Percentiles rank a stretch among this genome's conserved stretches.
Conservation (phyloP, 2,888 invertebrate species). For the Acronicta psi region DNA sequence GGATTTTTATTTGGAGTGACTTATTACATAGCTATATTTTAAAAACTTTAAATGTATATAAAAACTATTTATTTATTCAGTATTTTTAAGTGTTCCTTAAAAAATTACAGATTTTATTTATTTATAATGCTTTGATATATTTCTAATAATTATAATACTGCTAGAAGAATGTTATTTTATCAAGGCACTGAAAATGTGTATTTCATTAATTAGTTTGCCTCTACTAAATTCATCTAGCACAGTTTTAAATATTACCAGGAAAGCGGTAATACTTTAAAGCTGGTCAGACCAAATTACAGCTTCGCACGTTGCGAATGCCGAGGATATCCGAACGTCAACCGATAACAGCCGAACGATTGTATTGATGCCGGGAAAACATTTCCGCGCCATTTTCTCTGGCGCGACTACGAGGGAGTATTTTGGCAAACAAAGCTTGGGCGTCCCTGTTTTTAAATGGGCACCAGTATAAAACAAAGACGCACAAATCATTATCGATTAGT, state of each 20-base stretch:
- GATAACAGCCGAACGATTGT: constrained; percentile 71
- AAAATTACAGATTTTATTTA: too few relatives aligned
- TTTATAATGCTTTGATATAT: too few relatives aligned
- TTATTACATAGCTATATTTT: too few relatives aligned
- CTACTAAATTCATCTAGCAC: too few relatives aligned
- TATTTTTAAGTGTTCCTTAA: too few relatives aligned
- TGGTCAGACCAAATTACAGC: constrained; percentile 73
- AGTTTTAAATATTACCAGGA: constrained; percentile 7
- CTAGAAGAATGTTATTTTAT: too few relatives aligned
- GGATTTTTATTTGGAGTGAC: too few relatives aligned
- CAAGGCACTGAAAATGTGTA: too few relatives aligned
- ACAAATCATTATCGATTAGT: constrained; percentile 17
- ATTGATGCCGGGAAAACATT: constrained; percentile 85
- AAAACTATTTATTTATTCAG: too few relatives aligned
- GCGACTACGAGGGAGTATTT: constrained; percentile 67
- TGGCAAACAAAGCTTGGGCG: constrained; percentile 70
- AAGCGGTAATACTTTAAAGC: constrained; percentile 6
- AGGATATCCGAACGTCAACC: constrained; percentile 68
- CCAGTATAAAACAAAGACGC: constrained; percentile 50
- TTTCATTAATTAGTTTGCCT: too few relatives aligned
- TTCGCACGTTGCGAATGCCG: constrained; percentile 71
- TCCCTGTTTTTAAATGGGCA: constrained; percentile 63
- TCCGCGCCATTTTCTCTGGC: constrained; percentile 85
- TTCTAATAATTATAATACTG: too few relatives aligned
- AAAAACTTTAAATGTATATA: too few relatives aligned